These are phyloP conservation scores for Leucophenga montana DNA, from an alignment of 2,888 invertebrate genomes.

Conservation along the genomic window DNA sequence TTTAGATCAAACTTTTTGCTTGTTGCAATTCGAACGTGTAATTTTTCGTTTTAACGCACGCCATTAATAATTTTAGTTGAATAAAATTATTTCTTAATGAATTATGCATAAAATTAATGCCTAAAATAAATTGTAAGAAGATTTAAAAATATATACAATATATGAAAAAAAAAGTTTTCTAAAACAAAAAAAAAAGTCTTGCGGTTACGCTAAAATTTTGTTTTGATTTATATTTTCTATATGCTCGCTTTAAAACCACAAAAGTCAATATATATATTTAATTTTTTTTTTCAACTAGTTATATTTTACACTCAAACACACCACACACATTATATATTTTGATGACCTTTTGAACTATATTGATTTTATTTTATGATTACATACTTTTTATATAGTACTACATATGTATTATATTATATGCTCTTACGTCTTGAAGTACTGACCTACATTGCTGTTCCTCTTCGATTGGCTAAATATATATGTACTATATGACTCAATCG, in stretches of 20 bases:
- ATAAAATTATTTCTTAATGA: slow-evolving; percentile 13
- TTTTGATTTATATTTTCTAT: slow-evolving; percentile 2
- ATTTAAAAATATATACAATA: slow-evolving; percentile 26
- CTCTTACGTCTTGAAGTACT: slow-evolving; percentile 33
- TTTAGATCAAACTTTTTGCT: no score
- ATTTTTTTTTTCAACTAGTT: slow-evolving; percentile 11
- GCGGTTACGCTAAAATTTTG: slow-evolving; percentile 40
- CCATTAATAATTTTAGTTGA: slow-evolving; percentile 5
- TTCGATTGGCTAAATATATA: background rate
- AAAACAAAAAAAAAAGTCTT: slow-evolving; percentile 40
- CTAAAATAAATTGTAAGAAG: slow-evolving; percentile 23
- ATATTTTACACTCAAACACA: slow-evolving; percentile 4
- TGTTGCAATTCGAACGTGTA: background rate
- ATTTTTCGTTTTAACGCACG: background rate
- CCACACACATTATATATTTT: slow-evolving; percentile 9
- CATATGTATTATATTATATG: background rate
- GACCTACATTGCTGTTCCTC: slow-evolving; percentile 52
- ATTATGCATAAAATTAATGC: slow-evolving; percentile 5
- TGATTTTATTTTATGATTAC: slow-evolving; percentile 16
- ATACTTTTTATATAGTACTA: background rate
- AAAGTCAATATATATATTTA: slow-evolving; percentile 1
- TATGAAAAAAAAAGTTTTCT: slow-evolving; percentile 25
- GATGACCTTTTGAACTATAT: slow-evolving; percentile 11
- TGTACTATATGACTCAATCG: slow-evolving; percentile 1
- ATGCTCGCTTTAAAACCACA: background rate